Evolutionary conservation across 1,140 invertebrate genomes (phyloP).

Genomic region (Nixonia krombeini): DNA sequence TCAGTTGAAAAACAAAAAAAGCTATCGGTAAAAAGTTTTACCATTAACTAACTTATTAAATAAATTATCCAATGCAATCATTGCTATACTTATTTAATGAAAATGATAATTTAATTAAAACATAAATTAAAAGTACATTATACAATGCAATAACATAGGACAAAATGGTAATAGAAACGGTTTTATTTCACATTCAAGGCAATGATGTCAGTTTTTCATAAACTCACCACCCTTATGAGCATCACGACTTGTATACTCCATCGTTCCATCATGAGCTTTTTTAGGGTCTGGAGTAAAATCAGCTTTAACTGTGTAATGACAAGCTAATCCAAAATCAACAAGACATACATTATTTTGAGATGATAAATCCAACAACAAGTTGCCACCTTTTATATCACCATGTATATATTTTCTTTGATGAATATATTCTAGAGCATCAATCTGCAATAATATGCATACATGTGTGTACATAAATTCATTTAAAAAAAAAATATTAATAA

Average conservation of each 20-base stretch:
- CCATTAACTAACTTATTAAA: too few species aligned
- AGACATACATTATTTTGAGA: slow-evolving; percentile 86
- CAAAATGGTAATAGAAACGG: too few species aligned
- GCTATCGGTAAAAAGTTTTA: background rate
- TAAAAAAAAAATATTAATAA: slow-evolving; percentile 8
- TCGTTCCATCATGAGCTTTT: slow-evolving; percentile 95
- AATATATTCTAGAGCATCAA: slow-evolving; percentile 90
- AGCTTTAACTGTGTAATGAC: slow-evolving; percentile 79
- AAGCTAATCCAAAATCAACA: slow-evolving; percentile 95
- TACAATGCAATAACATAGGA: too few species aligned
- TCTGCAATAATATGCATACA: slow-evolving; percentile 73
- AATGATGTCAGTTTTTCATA: too few species aligned
- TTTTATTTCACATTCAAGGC: too few species aligned
- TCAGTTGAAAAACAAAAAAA: background rate
- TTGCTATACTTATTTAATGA: too few species aligned
- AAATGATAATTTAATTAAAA: too few species aligned
- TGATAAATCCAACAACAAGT: slow-evolving; percentile 84
- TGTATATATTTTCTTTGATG: slow-evolving; percentile 90
- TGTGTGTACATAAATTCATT: slow-evolving; percentile 13
- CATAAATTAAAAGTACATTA: too few species aligned
- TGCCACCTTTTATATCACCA: slow-evolving; percentile 93
- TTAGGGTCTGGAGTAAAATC: slow-evolving; percentile 90
- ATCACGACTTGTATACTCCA: slow-evolving; percentile 95
- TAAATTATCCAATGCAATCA: too few species aligned
- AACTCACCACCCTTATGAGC: slow-evolving; percentile 83